A percentile compares a stretch with the other conserved stretches of the same genome.
These are phyloP conservation scores for Drosophila pegasa DNA, from an alignment of 2,888 invertebrate genomes.

Conservation along the genomic window DNA sequence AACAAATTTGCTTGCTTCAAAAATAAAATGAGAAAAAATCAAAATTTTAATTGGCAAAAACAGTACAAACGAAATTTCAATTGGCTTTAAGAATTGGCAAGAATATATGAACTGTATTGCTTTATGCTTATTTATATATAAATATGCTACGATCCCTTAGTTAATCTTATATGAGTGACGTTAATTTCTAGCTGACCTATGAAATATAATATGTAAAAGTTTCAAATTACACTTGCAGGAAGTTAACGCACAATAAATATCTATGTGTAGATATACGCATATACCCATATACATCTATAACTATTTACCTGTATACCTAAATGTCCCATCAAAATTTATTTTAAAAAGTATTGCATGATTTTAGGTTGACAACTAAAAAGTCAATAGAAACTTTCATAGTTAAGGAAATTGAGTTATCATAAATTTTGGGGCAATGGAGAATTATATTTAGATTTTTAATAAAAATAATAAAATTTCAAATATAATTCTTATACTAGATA, in stretches of 20 bases:
- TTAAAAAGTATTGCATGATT: constrained; percentile 42
- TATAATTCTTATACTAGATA: not conserved
- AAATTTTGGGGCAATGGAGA: not conserved
- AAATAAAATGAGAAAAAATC: not conserved
- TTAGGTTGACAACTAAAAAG: constrained; percentile 6
- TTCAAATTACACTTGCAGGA: constrained; percentile 25
- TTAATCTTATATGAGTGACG: constrained; percentile 35
- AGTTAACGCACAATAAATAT: constrained; percentile 43
- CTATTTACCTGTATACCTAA: not conserved
- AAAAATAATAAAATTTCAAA: not conserved
- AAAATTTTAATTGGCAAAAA: constrained; percentile 16
- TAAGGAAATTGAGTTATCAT: not conserved
- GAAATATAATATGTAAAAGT: constrained; percentile 4
- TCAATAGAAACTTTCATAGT: not conserved
- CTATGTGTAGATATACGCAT: constrained; percentile 19
- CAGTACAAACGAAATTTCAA: constrained; percentile 2
- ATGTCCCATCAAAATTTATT: not conserved
- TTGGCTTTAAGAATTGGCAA: constrained; percentile 51
- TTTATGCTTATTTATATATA: constrained; percentile 35
- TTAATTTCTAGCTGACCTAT: constrained; percentile 50
- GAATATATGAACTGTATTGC: constrained; percentile 23
- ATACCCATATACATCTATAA: constrained; percentile 8
- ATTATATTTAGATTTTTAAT: not conserved
- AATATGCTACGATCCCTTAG: constrained; percentile 19
- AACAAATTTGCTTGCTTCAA: constrained; percentile 54